Percentiles rank a stretch among this genome's conserved stretches.
Conservation (phyloP, 2,797 vertebrate species). For the Phoeniculus purpureus region DNA sequence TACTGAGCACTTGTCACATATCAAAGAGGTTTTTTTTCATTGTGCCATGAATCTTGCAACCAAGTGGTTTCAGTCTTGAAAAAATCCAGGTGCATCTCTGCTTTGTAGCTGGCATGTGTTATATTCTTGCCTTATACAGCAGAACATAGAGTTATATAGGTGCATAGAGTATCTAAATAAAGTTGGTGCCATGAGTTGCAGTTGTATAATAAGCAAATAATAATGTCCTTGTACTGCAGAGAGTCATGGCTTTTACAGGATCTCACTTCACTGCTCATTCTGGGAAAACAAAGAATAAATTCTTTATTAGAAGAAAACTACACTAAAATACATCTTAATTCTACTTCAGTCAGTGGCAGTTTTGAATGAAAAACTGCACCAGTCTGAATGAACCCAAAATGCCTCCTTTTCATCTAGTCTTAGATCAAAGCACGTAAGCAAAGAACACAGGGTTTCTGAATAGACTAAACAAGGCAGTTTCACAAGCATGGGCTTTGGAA, state of each 20-base stretch:
- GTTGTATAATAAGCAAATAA: background rate
- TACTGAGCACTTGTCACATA: background rate
- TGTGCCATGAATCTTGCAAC: background rate
- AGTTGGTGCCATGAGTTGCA: conserved; percentile 2
- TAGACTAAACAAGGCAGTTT: conserved; percentile 8
- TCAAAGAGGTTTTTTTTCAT: background rate
- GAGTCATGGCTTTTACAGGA: background rate
- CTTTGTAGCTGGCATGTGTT: background rate
- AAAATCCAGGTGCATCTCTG: background rate
- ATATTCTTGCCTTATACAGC: background rate
- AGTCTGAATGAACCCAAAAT: background rate
- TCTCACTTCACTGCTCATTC: background rate
- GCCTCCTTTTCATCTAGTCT: background rate
- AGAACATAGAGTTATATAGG: background rate
- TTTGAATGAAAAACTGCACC: background rate
- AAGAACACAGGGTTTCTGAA: background rate
- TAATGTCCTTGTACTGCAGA: background rate
- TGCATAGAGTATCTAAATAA: background rate
- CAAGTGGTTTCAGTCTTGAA: background rate
- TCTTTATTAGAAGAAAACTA: background rate
- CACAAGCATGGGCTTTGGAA: background rate
- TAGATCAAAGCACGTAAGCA: conserved; percentile 28
- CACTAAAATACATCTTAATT: background rate
- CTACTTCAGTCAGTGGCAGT: background rate
- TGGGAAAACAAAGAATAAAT: background rate